phyloP scores from a whole-genome alignment of 2,888 invertebrate species.

The Shargacucullia verbasci region DNA sequence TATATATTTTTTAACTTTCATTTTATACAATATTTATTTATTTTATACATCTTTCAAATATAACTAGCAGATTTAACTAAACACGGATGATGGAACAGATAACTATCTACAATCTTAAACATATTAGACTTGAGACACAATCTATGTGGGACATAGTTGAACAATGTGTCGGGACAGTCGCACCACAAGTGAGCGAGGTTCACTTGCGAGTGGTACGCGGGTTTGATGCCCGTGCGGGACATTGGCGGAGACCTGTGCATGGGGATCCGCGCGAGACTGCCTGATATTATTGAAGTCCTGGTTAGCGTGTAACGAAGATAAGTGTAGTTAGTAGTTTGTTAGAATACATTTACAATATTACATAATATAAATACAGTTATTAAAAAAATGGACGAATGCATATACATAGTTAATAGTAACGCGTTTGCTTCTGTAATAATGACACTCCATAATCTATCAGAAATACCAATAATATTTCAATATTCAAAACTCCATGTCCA shows the following conservation, averaged over 20 bases:
- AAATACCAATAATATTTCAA: too few relatives aligned
- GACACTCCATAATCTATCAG: too few relatives aligned
- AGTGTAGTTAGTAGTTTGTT: slow-evolving; percentile 17
- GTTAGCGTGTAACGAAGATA: slow-evolving; percentile 73
- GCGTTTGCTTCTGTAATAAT: too few relatives aligned
- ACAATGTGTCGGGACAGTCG: slow-evolving; percentile 77
- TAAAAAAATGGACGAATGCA: too few relatives aligned
- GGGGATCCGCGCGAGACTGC: slow-evolving; percentile 85
- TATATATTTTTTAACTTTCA: too few relatives aligned
- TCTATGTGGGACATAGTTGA: slow-evolving; percentile 78
- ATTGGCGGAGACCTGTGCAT: slow-evolving; percentile 85
- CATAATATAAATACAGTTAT: too few relatives aligned
- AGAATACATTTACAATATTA: too few relatives aligned
- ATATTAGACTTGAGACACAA: slow-evolving; percentile 77
- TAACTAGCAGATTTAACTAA: slow-evolving; percentile 80
- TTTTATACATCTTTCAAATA: slow-evolving; percentile 60
- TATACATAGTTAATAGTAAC: too few relatives aligned
- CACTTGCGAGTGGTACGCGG: slow-evolving; percentile 59
- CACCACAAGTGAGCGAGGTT: slow-evolving; percentile 70
- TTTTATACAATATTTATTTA: background rate
- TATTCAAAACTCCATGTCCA: too few relatives aligned
- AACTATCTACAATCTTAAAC: slow-evolving; percentile 70
- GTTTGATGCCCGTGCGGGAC: slow-evolving; percentile 45
- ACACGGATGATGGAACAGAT: slow-evolving; percentile 79
- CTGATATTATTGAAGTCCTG: slow-evolving; percentile 86